Base-by-base conservation (phyloP, 2,888 invertebrate genomes). In the Neelides folsomi region DNA sequence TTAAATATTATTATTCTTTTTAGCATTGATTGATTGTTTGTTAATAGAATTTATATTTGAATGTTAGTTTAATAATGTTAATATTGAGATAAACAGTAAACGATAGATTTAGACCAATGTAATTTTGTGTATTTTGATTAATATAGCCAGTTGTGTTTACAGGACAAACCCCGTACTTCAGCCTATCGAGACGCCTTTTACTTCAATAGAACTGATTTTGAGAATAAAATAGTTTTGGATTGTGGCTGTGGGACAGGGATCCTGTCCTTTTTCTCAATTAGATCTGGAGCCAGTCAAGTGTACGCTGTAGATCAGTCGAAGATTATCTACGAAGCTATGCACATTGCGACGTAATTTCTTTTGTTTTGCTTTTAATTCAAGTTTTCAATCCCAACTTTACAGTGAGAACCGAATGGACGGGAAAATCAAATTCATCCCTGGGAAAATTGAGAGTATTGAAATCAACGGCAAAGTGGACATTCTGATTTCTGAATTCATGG, bases 401-500 rank as follows among this genome's bases (percentile, higher is more conserved):
- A 79, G 79, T 67, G 86, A 88, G 71, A 89, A 89, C 69, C 78
- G 80, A 56, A 72, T 86, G 38, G 76, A 80, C 50, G 75, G 82
- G 56, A 77, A 77, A 61, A 82, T 95, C 39, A 78, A 79, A 56
- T 76, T 90, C 50, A 74, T 89, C 0, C 89, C 87, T 72, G 92
- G 92, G 0, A 77, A 84, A 64, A 71, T 95, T 19, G 95, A 95
- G 71, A 83, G 89, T 62, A 82, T 85, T 4, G 73, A 77, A 49
- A 70, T 90, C 45, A 84, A 85, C 37, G 79, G 82, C 51, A 81
- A 84, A 71, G 84, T 86, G 37, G 94, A 97, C 70, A 79, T 93
- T 5, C 88, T 97, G 61, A 81, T 97, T 2, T 94, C 94, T 0
- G 95, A 97, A 71, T 97, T 94, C 93, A 97, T 97, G 95, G 95